phyloP scores from a whole-genome alignment of 37 sponge, comb jelly and placozoan genomes.

The Axinella damicornis region DNA sequence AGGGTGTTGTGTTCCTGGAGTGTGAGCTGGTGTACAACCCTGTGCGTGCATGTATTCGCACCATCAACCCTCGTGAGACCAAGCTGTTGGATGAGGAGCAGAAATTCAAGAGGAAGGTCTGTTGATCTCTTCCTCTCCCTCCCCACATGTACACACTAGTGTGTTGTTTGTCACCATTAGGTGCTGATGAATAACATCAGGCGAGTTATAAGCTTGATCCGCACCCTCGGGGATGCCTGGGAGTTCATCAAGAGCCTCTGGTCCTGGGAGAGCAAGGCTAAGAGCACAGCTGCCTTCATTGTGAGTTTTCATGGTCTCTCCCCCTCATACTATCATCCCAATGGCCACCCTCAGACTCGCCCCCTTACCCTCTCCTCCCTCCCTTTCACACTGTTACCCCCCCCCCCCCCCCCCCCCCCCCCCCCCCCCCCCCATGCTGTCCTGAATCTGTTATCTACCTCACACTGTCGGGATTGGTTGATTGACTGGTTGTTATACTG shows the following conservation, averaged over 20 bases:
- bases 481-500: too few species aligned
- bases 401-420: neutral
- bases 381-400: neutral
- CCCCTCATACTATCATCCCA: neutral
- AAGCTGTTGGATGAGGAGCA: constrained; percentile 70
- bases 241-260: constrained; percentile 60
- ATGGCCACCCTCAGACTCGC: neutral
- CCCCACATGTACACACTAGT: too few species aligned
- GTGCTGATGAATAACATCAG: constrained; percentile 67
- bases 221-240: constrained; percentile 22
- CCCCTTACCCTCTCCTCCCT: neutral
- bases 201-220: constrained; percentile 45
- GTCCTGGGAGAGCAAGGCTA: constrained; percentile 71
- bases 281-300: constrained; percentile 53
- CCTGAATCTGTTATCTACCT: too few species aligned
- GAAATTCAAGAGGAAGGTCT: constrained; percentile 79
- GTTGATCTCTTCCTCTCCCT: neutral
- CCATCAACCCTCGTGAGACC: constrained; percentile 83
- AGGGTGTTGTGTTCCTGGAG: constrained; percentile 58
- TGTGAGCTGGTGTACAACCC: constrained; percentile 87
- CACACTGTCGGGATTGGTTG: too few species aligned
- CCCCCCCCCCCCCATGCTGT: neutral
- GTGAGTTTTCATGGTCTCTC: constrained; percentile 27
- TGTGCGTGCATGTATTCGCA: constrained; percentile 78
- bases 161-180: constrained; percentile 17